Evolutionary conservation across 2,797 vertebrate species (phyloP).

Genomic region (Myotis myotis): DNA sequence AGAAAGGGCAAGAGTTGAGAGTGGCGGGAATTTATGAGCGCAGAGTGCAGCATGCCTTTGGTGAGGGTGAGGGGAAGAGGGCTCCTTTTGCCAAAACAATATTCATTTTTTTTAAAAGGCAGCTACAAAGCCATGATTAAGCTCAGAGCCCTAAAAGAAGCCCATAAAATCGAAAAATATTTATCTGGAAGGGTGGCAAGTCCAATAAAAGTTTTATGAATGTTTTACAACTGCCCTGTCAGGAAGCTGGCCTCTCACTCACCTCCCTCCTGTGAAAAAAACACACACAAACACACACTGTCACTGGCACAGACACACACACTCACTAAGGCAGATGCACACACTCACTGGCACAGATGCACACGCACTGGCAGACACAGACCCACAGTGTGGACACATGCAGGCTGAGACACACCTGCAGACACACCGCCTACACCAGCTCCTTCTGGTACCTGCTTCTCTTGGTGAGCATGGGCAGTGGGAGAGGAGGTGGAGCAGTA

Average conservation of each 20-base stretch:
- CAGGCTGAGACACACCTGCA: not conserved
- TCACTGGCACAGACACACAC: not conserved
- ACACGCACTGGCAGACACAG: not conserved
- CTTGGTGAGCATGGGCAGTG: not conserved
- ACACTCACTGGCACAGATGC: not conserved
- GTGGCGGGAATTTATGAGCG: conserved; percentile 69
- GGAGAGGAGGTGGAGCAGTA: not conserved
- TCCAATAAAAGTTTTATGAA: conserved; percentile 85
- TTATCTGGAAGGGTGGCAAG: conserved; percentile 86
- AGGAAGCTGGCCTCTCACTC: conserved; percentile 79
- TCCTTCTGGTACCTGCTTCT: not conserved
- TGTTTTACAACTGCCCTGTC: conserved; percentile 82
- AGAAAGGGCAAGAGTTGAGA: conserved; percentile 73
- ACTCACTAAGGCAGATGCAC: not conserved
- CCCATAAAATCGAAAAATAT: conserved; percentile 85
- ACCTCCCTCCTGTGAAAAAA: conserved; percentile 75
- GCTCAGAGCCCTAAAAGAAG: conserved; percentile 80
- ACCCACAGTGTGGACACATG: not conserved
- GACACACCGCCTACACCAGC: not conserved
- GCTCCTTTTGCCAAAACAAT: conserved; percentile 76
- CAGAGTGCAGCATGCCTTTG: conserved; percentile 66
- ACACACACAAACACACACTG: not conserved
- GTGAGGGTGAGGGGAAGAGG: conserved; percentile 1
- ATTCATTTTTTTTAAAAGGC: conserved; percentile 74
- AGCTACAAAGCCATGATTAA: conserved; percentile 84